Evolutionary conservation across 2,888 invertebrate genomes (phyloP).

Genomic region (Zonitis immaculata): DNA sequence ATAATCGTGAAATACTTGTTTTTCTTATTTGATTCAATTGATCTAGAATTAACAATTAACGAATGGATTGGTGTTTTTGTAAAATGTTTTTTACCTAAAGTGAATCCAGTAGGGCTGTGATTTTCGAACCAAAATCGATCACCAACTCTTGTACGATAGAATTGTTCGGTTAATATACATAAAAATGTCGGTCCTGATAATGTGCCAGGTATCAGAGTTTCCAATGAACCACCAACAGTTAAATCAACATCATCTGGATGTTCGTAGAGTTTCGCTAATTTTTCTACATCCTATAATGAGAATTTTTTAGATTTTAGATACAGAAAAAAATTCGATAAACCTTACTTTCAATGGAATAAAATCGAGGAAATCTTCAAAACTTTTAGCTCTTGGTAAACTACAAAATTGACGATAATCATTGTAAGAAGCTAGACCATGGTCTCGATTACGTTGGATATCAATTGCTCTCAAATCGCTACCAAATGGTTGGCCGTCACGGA

Average conservation of each 20-base stretch:
- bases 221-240: constrained; percentile 79
- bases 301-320: too few species aligned
- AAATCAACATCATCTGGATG: constrained; percentile 79
- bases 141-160: constrained; percentile 76
- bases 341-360: constrained; percentile 60
- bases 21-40: constrained; percentile 77
- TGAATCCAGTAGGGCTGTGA: constrained; percentile 59
- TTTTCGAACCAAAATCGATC: constrained; percentile 85
- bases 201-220: constrained; percentile 70
- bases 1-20: constrained; percentile 67
- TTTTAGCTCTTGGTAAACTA: constrained; percentile 62
- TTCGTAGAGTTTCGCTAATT: constrained; percentile 62
- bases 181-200: constrained; percentile 83
- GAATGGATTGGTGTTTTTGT: too few species aligned
- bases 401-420: constrained; percentile 72
- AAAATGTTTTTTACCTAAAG: too few species aligned
- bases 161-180: constrained; percentile 83
- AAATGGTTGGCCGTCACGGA: constrained; percentile 66
- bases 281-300: constrained; percentile 58
- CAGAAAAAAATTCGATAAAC: too few species aligned
- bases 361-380: constrained; percentile 67
- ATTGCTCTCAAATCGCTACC: constrained; percentile 76
- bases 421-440: constrained; percentile 80
- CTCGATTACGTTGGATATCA: constrained; percentile 81
- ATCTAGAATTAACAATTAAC: too few species aligned